phyloP scores from a whole-genome alignment of 35 echinoderm and acorn worm species.

The Diadema setosum region DNA sequence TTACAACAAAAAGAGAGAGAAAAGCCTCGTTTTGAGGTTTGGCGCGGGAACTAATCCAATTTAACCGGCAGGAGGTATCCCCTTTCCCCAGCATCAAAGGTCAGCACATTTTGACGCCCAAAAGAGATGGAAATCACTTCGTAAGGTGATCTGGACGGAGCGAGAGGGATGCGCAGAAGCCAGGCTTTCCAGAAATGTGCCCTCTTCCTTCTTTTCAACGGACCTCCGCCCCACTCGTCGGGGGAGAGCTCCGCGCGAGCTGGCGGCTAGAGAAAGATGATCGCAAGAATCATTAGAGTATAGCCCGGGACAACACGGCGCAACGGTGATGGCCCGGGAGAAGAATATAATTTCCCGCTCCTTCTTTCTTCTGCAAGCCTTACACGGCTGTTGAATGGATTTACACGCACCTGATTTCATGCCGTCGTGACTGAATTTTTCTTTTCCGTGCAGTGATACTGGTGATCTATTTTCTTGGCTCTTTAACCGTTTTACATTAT shows the following conservation, averaged over 20 bases:
- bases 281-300: conserved; percentile 15
- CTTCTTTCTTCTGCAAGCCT: background rate
- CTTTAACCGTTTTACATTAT: too few relatives aligned
- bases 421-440: too few relatives aligned
- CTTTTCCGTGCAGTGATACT: too few relatives aligned
- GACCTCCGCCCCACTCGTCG: background rate
- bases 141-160: background rate
- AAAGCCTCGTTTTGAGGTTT: conserved; percentile 10
- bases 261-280: conserved; percentile 10
- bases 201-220: too few relatives aligned
- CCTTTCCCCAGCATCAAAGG: conserved; percentile 12
- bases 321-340: background rate
- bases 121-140: conserved; percentile 22
- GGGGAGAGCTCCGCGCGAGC: too few relatives aligned
- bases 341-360: background rate
- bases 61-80: conserved; percentile 6
- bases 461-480: too few relatives aligned
- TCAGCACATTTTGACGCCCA: conserved; percentile 11
- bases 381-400: too few relatives aligned
- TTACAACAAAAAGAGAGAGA: background rate
- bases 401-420: too few relatives aligned
- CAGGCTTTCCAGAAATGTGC: background rate
- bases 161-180: too few relatives aligned
- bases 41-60: conserved; percentile 23
- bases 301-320: background rate